Evolutionary conservation across 2,888 invertebrate species (phyloP), one percentile per base, ranked within the genome.

Genomic region (Melieria crassipennis): DNA sequence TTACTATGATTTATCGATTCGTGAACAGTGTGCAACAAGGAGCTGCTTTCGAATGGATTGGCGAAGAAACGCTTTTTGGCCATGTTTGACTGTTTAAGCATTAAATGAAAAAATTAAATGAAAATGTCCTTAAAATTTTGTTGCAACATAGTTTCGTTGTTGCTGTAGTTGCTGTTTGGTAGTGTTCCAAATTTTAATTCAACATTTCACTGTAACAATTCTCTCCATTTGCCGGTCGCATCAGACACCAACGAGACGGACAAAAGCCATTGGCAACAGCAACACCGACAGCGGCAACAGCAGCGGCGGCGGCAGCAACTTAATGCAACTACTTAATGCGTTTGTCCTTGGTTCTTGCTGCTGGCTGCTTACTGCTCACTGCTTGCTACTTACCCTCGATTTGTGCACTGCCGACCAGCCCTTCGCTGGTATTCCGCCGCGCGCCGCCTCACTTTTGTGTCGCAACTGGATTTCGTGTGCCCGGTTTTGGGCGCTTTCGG

Each of bases 241-340:
- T 62, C 10, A 10, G 13, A 60, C 48, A 13, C 55, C 52, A 11
- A 9, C 30, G 30, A 30, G 30, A 61, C 52, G 7, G 52, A 58
- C 58, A 61, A 57, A 73, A 65, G 67, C 67, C 63, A 58, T 55
- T 70, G 48, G 9, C 6, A 52, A 48, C n/a, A 66, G 60, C 57
- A 66, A 70, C 58, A 71, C 57, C 55, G 61, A 63, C 42, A 73
- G 65, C 43, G 52, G 11, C 46, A 16, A 48, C n/a, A 7, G 48
- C 66, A 48, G 70, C 69, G 72, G 61, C 65, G 70, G 74, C 63
- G 73, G 71, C 67, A 66, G 55, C 16, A 62, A 75, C 74, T 76
- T 76, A 76, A 76, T 76, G 75, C 72, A 76, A 76, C 76, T 75
- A 76, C 76, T 76, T 76, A 76, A 76, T 75, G 75, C 72, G 74